Percentiles rank a stretch among this genome's conserved stretches.
phyloP scores from a whole-genome alignment of 2,113 vertebrate genomes.

The Salvelinus fontinalis region DNA sequence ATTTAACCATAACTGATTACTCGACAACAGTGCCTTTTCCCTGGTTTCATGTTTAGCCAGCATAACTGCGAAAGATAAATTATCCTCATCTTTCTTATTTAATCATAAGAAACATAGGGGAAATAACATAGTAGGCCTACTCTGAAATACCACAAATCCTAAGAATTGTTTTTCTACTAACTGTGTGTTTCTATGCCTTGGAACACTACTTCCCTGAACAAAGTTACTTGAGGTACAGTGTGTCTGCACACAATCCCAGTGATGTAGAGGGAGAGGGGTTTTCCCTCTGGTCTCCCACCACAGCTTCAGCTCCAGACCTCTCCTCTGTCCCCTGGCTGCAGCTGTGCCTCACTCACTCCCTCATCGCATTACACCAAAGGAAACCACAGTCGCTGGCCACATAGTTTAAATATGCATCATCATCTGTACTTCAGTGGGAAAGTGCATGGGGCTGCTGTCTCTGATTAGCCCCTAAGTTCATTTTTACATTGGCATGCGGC shows the following conservation, averaged over 20 bases:
- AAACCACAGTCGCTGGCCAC: conserved; percentile 23
- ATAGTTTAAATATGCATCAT: conserved; percentile 26
- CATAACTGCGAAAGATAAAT: not conserved
- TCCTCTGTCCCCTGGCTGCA: conserved; percentile 17
- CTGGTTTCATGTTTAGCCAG: not conserved
- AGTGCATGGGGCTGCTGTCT: conserved; percentile 31
- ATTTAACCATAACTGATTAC: not conserved
- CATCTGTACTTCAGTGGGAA: not conserved
- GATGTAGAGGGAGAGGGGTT: not conserved
- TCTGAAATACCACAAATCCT: not conserved
- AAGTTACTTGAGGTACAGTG: not conserved
- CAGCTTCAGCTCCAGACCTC: not conserved
- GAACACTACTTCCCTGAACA: not conserved
- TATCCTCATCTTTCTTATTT: not conserved
- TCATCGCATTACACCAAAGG: conserved; percentile 22
- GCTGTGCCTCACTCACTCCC: not conserved
- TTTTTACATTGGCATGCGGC: conserved; percentile 39
- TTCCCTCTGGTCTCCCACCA: not conserved
- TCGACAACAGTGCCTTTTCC: not conserved
- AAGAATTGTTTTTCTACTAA: not conserved
- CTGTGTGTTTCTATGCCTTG: not conserved
- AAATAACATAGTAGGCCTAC: not conserved
- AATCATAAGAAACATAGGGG: too few relatives aligned
- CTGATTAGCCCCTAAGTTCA: conserved; percentile 47
- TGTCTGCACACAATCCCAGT: not conserved